A percentile compares a stretch with the other conserved stretches of the same genome.
phyloP scores from a whole-genome alignment of 2,113 vertebrate species.

The Arenaria interpres region DNA sequence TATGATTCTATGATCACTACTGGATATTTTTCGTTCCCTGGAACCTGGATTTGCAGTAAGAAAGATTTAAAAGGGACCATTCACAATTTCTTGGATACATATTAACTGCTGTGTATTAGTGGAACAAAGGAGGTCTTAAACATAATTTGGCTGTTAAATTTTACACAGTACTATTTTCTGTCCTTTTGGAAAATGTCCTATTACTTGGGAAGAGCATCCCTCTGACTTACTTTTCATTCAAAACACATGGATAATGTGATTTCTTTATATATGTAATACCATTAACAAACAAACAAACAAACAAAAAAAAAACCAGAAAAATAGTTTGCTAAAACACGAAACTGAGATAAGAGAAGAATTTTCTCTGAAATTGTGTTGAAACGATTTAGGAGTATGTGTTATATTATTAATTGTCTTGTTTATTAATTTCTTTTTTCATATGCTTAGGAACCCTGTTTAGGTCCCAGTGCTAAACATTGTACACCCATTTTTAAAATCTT shows the following conservation, averaged over 20 bases:
- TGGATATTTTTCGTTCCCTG: not conserved
- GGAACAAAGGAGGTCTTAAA: not conserved
- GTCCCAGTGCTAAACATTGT: not conserved
- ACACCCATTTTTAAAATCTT: not conserved
- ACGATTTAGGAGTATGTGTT: not conserved
- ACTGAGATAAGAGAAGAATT: not conserved
- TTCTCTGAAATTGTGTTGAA: not conserved
- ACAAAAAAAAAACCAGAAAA: rapidly evolving
- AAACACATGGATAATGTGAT: not conserved
- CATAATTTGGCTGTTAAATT: not conserved
- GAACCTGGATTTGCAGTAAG: not conserved
- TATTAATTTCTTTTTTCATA: not conserved
- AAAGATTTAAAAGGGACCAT: not conserved
- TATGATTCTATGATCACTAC: not conserved
- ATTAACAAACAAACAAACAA: not conserved
- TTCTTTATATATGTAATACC: not conserved
- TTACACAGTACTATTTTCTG: not conserved
- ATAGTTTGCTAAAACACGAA: not conserved
- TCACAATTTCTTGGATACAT: not conserved
- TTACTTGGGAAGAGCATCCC: not conserved
- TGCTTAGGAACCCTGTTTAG: not conserved
- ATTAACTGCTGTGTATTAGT: not conserved
- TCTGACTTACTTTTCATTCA: not conserved
- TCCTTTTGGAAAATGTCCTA: not conserved
- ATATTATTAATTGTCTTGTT: not conserved